Percentiles rank a stretch among this genome's conserved stretches.
Evolutionary conservation across 2,888 invertebrate genomes (phyloP).

Genomic region (Synergus umbraculus): DNA sequence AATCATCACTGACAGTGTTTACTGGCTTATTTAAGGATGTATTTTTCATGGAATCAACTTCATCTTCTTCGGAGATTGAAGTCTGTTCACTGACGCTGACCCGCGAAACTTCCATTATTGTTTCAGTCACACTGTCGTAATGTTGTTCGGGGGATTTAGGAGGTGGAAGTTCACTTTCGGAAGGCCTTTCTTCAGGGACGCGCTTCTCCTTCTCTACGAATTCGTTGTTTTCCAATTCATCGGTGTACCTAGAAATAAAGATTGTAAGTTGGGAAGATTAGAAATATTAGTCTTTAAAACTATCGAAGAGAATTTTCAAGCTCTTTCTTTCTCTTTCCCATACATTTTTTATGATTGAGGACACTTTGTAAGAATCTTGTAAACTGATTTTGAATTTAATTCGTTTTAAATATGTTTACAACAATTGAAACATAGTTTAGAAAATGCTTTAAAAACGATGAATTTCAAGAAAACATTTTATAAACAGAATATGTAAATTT

Average conservation of each 20-base stretch:
- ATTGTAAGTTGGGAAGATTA: neutral
- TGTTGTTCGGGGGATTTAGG: neutral
- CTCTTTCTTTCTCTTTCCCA: neutral
- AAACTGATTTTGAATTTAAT: neutral
- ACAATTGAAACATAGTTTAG: neutral
- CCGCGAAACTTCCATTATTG: conserved; percentile 68
- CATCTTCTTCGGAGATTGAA: conserved; percentile 37
- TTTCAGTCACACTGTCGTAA: conserved; percentile 69
- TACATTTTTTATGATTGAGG: neutral
- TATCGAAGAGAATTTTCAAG: neutral
- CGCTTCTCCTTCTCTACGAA: neutral
- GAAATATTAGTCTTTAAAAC: neutral
- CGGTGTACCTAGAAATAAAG: conserved; percentile 14
- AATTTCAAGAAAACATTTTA: neutral
- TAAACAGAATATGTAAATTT: neutral
- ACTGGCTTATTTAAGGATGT: conserved; percentile 24
- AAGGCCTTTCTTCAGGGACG: neutral
- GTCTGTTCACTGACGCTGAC: conserved; percentile 48
- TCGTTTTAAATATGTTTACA: neutral
- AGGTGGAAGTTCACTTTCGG: neutral
- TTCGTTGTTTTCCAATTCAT: conserved; percentile 46
- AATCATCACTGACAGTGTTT: conserved; percentile 40
- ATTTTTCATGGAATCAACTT: conserved; percentile 19
- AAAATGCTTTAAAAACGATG: neutral
- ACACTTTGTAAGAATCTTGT: neutral